Conservation (phyloP, 1,140 invertebrate genomes). For the Bombus waltoni region DNA sequence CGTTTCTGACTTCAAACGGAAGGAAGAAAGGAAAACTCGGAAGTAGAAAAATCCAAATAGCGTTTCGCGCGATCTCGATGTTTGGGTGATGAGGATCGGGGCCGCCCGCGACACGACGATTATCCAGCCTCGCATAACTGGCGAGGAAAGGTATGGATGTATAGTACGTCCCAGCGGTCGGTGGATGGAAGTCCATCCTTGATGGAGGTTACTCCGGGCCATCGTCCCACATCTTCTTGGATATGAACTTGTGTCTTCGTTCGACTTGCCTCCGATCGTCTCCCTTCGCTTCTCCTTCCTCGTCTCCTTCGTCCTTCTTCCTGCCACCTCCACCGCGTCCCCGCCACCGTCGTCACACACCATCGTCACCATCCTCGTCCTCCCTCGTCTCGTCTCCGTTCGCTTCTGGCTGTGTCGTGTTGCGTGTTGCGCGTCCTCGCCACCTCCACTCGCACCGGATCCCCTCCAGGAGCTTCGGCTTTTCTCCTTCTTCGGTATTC, state of each 20-base stretch:
- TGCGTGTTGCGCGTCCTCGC: constrained; percentile 32
- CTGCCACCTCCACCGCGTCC: constrained; percentile 47
- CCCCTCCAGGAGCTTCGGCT: constrained; percentile 10
- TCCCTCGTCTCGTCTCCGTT: constrained; percentile 37
- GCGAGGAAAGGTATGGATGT: constrained; percentile 52
- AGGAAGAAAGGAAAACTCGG: neutral
- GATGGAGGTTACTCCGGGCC: constrained; percentile 82
- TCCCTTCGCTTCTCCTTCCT: constrained; percentile 65
- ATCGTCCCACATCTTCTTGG: constrained; percentile 81
- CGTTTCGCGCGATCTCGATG: neutral
- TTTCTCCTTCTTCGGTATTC: constrained; percentile 56
- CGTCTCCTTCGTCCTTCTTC: constrained; percentile 70
- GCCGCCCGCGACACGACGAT: constrained; percentile 62
- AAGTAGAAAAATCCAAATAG: neutral
- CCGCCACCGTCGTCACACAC: constrained; percentile 1
- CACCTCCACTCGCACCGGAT: constrained; percentile 2
- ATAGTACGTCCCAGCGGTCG: constrained; percentile 60
- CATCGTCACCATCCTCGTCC: constrained; percentile 16
- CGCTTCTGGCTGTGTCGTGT: constrained; percentile 13
- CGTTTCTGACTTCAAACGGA: neutral
- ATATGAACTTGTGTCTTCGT: constrained; percentile 81
- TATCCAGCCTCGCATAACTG: constrained; percentile 54
- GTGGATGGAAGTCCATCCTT: constrained; percentile 79
- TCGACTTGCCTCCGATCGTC: constrained; percentile 66
- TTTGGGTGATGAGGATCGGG: constrained; percentile 43